Percentiles rank a stretch among this genome's conserved stretches.
phyloP scores from a whole-genome alignment of 2,888 invertebrate species.

The Bursaphelenchus okinawaensis region DNA sequence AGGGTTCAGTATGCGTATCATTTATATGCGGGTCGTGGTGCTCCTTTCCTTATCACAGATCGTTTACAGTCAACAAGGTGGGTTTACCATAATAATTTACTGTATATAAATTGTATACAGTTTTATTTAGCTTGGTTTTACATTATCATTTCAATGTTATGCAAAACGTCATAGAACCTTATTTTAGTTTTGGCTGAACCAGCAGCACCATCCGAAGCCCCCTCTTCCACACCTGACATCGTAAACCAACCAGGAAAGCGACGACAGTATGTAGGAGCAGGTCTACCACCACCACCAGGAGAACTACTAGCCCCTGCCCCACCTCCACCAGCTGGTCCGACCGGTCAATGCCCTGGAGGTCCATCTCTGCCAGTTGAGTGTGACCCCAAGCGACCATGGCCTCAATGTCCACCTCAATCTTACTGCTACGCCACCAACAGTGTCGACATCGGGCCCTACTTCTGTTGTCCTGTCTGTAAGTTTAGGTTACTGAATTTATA shows the following conservation, averaged over 20 bases:
- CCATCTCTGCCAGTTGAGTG: conserved; percentile 55
- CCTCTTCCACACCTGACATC: not conserved
- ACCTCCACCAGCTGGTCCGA: conserved; percentile 31
- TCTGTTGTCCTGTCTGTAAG: conserved; percentile 57
- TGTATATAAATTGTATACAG: too few species aligned
- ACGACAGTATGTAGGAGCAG: conserved; percentile 45
- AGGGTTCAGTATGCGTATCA: not conserved
- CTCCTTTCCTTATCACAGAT: not conserved
- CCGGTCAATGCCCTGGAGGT: conserved; percentile 37
- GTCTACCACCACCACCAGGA: conserved; percentile 29
- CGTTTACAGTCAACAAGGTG: not conserved
- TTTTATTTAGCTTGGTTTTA: too few species aligned
- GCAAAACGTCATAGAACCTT: not conserved
- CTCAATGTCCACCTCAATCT: conserved; percentile 57
- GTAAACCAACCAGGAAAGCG: conserved; percentile 33
- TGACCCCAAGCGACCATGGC: conserved; percentile 58
- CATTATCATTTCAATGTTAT: too few species aligned
- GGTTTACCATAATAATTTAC: too few species aligned
- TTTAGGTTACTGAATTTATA: too few species aligned
- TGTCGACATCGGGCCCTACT: conserved; percentile 58
- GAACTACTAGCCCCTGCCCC: conserved; percentile 36
- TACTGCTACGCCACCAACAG: conserved; percentile 58
- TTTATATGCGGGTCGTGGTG: not conserved
- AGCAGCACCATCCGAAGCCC: not conserved
- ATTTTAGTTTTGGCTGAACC: not conserved